Evolutionary conservation across 2,888 invertebrate genomes (phyloP).

Genomic region (Pandemis cinnamomeana): DNA sequence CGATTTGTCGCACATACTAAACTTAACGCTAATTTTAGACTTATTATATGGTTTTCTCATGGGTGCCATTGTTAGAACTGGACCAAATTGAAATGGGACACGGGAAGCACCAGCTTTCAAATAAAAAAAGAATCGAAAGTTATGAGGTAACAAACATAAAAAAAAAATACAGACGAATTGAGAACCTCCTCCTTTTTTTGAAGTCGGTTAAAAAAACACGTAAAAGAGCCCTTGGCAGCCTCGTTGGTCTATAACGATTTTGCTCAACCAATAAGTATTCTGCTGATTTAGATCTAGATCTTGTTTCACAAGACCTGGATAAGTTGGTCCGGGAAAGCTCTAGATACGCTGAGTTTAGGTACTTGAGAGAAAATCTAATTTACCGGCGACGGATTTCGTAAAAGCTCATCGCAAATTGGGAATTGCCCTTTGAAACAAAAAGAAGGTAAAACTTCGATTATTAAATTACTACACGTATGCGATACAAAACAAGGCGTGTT

Average conservation of each 20-base stretch:
- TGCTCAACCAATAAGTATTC: background rate
- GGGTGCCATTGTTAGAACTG: no score
- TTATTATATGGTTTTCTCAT: no score
- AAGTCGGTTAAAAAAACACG: no score
- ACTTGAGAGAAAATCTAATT: background rate
- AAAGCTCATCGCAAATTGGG: background rate
- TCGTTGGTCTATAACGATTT: background rate
- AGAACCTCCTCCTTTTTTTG: no score
- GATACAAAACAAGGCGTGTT: background rate
- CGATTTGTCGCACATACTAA: no score
- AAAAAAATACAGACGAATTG: no score
- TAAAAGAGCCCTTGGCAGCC: no score
- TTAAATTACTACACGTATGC: background rate
- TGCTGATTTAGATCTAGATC: slow-evolving; percentile 2
- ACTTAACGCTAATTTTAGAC: no score
- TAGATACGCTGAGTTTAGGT: slow-evolving; percentile 10
- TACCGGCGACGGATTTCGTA: background rate
- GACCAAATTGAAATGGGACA: no score
- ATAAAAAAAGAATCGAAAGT: no score
- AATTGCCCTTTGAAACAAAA: background rate
- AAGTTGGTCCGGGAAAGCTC: background rate
- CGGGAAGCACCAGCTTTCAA: no score
- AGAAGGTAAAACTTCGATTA: background rate
- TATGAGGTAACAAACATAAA: no score
- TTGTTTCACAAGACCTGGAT: background rate